These are phyloP conservation scores for Lepidurus packardi DNA, from an alignment of 1,140 invertebrate genomes.

Conservation along the genomic window DNA sequence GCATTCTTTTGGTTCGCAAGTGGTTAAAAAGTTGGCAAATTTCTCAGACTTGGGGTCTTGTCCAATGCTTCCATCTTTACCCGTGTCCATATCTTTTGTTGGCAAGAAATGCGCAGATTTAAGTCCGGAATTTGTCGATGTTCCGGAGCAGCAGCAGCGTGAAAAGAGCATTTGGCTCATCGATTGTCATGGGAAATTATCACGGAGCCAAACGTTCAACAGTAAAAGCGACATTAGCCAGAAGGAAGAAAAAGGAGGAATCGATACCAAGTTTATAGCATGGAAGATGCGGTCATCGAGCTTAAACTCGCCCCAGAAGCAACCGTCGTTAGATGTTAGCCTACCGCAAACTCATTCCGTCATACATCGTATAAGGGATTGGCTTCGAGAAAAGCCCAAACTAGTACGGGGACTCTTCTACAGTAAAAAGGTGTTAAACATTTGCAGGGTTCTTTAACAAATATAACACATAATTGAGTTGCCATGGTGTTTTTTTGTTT, in stretches of 20 bases:
- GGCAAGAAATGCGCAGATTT: not conserved
- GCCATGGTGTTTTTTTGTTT: no score
- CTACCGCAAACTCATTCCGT: conserved; percentile 4
- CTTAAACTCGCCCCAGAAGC: not conserved
- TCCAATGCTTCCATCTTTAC: not conserved
- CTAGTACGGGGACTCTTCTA: not conserved
- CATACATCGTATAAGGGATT: conserved; percentile 14
- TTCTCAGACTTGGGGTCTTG: conserved; percentile 2
- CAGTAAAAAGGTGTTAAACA: not conserved
- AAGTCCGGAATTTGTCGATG: not conserved
- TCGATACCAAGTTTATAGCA: not conserved
- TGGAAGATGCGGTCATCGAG: conserved; percentile 5
- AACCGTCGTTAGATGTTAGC: conserved; percentile 10
- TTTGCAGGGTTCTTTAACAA: not conserved
- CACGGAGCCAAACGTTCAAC: conserved; percentile 4
- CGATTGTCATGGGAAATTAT: not conserved
- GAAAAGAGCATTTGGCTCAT: conserved; percentile 9
- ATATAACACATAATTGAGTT: no score
- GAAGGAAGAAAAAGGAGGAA: not conserved
- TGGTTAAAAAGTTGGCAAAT: not conserved
- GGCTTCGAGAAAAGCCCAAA: not conserved
- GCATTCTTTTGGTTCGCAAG: not conserved
- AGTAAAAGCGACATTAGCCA: conserved; percentile 1
- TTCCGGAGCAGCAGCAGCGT: not conserved
- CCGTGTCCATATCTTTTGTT: not conserved